Evolutionary conservation across 2,113 vertebrate species (phyloP).

Genomic region (Oxygymnocypris stewartii): DNA sequence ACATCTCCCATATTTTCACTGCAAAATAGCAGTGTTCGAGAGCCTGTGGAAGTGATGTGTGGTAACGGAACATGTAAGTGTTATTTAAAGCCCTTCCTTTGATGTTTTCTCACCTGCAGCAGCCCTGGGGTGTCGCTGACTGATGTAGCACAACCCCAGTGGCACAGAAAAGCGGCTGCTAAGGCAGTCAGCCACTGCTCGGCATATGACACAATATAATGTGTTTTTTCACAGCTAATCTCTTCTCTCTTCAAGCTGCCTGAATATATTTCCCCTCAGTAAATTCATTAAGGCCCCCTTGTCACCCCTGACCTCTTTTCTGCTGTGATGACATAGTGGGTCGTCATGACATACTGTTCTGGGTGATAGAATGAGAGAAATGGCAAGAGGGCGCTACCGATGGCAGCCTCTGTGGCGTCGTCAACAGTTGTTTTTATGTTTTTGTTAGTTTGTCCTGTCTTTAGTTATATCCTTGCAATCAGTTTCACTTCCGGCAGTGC

Average conservation of each 20-base stretch:
- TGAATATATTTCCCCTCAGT: background rate
- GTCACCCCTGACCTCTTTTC: constrained; percentile 5
- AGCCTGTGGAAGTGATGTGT: background rate
- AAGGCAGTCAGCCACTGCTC: background rate
- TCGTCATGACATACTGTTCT: no score
- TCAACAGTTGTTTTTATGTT: no score
- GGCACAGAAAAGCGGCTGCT: constrained; percentile 9
- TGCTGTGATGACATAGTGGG: constrained; percentile 1
- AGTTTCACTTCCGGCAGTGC: no score
- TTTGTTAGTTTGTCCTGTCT: no score
- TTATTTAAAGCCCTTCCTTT: constrained; percentile 34
- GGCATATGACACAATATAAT: constrained; percentile 22
- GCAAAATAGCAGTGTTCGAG: background rate
- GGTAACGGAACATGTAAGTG: background rate
- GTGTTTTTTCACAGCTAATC: background rate
- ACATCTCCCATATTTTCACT: background rate
- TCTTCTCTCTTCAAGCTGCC: background rate
- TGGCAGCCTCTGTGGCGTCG: no score
- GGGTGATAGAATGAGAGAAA: no score
- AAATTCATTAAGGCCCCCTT: background rate
- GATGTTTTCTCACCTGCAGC: constrained; percentile 30
- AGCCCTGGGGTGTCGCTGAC: constrained; percentile 29
- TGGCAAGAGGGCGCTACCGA: no score
- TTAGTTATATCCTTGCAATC: no score
- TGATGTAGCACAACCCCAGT: constrained; percentile 37